Conservation (phyloP, 92 coral and sea anemone species). For the Porites divaricata region DNA sequence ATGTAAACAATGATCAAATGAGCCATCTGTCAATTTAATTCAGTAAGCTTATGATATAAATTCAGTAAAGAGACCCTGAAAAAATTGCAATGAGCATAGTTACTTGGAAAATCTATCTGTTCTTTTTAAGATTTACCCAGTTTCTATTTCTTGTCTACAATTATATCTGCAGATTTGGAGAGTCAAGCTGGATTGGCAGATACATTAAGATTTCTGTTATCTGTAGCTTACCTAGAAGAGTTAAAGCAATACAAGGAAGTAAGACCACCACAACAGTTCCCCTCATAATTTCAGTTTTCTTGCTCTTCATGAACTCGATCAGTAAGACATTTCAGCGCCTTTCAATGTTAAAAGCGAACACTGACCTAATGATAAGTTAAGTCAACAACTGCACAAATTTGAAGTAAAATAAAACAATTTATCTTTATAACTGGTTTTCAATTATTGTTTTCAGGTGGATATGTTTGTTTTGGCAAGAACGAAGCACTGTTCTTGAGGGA, state of each 20-base stretch:
- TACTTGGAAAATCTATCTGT: background rate
- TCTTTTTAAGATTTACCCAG: no score
- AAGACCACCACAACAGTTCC: constrained; percentile 18
- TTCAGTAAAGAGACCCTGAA: background rate
- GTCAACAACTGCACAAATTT: background rate
- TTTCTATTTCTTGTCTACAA: background rate
- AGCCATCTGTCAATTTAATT: background rate
- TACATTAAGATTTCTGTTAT: background rate
- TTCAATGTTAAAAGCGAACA: no score
- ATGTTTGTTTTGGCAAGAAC: background rate
- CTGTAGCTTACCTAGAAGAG: constrained; percentile 24
- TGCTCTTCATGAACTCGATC: no score
- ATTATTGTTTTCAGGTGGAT: constrained; percentile 22
- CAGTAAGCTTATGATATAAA: no score
- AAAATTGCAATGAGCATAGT: background rate
- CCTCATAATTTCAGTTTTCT: background rate
- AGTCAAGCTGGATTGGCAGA: no score
- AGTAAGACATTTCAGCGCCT: no score
- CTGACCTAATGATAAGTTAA: background rate
- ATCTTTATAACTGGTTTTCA: constrained; percentile 27
- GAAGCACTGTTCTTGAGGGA: background rate
- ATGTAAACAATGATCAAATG: background rate
- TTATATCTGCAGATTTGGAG: no score
- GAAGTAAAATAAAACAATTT: background rate
- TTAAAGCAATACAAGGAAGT: constrained; percentile 14